These are phyloP conservation scores for Pristionchus mayeri DNA, from an alignment of 2,888 invertebrate genomes.

Conservation along the genomic window DNA sequence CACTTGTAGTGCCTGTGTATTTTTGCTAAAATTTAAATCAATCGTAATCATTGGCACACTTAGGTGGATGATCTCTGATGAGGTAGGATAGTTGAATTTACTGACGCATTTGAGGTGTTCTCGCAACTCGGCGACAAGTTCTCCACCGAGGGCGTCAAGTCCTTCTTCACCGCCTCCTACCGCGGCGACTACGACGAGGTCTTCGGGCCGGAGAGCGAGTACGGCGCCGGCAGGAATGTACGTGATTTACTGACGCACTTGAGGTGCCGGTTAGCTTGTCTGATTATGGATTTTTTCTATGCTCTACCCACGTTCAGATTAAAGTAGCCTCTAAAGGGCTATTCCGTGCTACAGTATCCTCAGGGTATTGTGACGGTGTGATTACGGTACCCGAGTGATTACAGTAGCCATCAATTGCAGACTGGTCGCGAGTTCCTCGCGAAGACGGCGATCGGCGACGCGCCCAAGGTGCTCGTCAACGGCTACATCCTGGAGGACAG, in stretches of 20 bases:
- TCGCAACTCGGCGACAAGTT: slow-evolving; percentile 77
- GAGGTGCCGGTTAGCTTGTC: no score
- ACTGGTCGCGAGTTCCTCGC: slow-evolving; percentile 76
- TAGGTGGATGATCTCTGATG: no score
- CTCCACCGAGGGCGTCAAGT: slow-evolving; percentile 83
- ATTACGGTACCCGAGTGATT: background rate
- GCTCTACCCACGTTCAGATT: no score
- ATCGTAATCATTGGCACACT: no score
- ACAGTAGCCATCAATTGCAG: slow-evolving; percentile 48
- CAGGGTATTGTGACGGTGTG: no score
- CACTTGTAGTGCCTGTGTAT: no score
- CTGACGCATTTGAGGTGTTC: slow-evolving; percentile 53
- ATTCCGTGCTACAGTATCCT: background rate
- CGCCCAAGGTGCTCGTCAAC: slow-evolving; percentile 88
- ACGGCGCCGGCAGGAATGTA: slow-evolving; percentile 85
- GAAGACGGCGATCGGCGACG: slow-evolving; percentile 77
- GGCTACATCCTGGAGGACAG: slow-evolving; percentile 86
- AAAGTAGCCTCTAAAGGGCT: no score
- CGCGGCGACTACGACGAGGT: slow-evolving; percentile 84
- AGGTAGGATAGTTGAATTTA: no score
- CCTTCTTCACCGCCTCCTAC: slow-evolving; percentile 82
- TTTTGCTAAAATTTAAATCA: no score
- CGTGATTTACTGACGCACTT: no score
- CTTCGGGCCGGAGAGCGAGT: slow-evolving; percentile 90
- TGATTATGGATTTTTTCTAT: no score